Percentiles rank a stretch among this genome's conserved stretches.
Conservation (phyloP, 1,140 invertebrate species). For the Wiebesia pumilae region DNA sequence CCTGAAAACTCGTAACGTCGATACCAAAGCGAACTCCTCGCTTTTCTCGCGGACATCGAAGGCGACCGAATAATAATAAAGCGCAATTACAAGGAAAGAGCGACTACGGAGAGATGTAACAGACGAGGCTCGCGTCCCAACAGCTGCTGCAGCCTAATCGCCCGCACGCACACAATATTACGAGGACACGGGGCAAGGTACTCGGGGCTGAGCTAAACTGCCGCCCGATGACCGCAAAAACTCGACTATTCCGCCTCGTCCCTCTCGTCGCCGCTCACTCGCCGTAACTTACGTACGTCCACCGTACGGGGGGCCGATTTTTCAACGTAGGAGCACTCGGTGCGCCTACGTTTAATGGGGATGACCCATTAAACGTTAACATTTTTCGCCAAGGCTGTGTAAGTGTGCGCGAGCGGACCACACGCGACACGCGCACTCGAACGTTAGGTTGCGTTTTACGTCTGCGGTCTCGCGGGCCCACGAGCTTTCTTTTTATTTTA, state of each 20-base stretch:
- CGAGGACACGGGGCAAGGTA: not conserved
- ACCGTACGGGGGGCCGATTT: constrained; percentile 20
- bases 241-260: not conserved
- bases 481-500: not conserved
- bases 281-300: constrained; percentile 14
- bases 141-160: constrained; percentile 15
- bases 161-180: not conserved
- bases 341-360: constrained; percentile 1
- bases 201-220: not conserved
- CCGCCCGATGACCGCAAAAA: constrained; percentile 38
- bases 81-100: not conserved
- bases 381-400: constrained; percentile 17
- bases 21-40: not conserved
- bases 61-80: too few species aligned
- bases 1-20: not conserved
- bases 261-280: not conserved
- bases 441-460: not conserved
- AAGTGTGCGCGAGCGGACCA: not conserved
- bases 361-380: constrained; percentile 35
- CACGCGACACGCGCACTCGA: constrained; percentile 17
- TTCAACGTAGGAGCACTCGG: not conserved
- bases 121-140: not conserved
- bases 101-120: not conserved
- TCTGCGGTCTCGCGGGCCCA: not conserved
- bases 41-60: too few species aligned